These are phyloP conservation scores for Drosophila quinaria DNA, from an alignment of 2,888 invertebrate species.

Conservation along the genomic window DNA sequence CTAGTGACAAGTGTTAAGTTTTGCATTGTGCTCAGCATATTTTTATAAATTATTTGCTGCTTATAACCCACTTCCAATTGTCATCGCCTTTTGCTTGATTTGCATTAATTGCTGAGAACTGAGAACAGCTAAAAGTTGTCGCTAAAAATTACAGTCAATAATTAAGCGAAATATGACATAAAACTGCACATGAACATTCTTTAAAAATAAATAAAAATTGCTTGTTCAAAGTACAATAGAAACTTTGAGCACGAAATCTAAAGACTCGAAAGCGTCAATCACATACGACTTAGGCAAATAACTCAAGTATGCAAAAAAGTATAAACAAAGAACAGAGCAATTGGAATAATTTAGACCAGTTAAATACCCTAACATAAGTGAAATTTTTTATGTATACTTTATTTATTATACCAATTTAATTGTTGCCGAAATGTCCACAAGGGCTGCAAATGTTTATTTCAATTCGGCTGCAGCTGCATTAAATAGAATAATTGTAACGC, in stretches of 20 bases:
- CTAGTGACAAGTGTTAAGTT: slow-evolving; percentile 23
- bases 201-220: slow-evolving; percentile 10
- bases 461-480: no score
- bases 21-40: slow-evolving; percentile 21
- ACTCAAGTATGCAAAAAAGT: slow-evolving; percentile 33
- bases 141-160: slow-evolving; percentile 29
- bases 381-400: no score
- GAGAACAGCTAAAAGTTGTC: slow-evolving; percentile 6
- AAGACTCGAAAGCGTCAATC: slow-evolving; percentile 50
- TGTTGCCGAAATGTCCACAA: no score
- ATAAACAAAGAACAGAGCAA: slow-evolving; percentile 7
- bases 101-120: slow-evolving; percentile 42
- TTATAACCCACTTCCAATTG: slow-evolving; percentile 35
- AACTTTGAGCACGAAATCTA: slow-evolving; percentile 29
- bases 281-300: slow-evolving; percentile 13
- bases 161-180: slow-evolving; percentile 14
- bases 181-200: slow-evolving; percentile 22
- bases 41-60: slow-evolving; percentile 20
- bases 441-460: no score
- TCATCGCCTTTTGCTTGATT: slow-evolving; percentile 39
- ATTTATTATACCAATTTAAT: no score
- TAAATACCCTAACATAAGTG: slow-evolving; percentile 15
- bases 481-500: no score
- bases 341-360: background rate
- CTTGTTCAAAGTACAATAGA: slow-evolving; percentile 6